phyloP scores from a whole-genome alignment of 2,113 vertebrate species.

The Numida meleagris region DNA sequence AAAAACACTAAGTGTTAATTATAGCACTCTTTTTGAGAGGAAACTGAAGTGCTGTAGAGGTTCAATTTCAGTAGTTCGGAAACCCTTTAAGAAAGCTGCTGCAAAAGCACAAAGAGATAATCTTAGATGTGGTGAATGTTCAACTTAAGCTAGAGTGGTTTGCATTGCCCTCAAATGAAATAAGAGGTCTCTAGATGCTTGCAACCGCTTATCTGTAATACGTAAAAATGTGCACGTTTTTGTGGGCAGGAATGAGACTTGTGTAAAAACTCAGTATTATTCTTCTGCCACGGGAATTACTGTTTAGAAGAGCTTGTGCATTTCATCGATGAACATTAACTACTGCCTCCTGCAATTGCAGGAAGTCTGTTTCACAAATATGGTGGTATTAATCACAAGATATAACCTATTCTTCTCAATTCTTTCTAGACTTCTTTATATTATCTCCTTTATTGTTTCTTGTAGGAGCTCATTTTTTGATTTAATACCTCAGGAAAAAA shows the following conservation, averaged over 20 bases:
- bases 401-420: neutral
- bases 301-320: neutral
- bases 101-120: neutral
- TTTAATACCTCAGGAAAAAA: constrained; percentile 23
- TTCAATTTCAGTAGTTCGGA: neutral
- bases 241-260: neutral
- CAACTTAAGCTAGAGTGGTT: neutral
- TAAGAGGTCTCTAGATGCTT: neutral
- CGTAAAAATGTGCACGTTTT: neutral
- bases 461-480: neutral
- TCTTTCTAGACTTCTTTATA: neutral
- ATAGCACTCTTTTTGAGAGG: neutral
- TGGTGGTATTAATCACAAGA: neutral
- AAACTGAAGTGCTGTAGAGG: neutral
- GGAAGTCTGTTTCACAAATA: neutral
- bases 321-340: neutral
- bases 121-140: neutral
- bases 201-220: neutral
- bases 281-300: neutral
- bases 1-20: neutral
- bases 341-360: neutral
- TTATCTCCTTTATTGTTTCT: constrained; percentile 12
- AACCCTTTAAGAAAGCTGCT: neutral
- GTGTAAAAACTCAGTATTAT: neutral
- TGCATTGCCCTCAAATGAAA: neutral